These are phyloP conservation scores for Chirona hameri DNA, from an alignment of 2,888 invertebrate genomes.

Conservation along the genomic window DNA sequence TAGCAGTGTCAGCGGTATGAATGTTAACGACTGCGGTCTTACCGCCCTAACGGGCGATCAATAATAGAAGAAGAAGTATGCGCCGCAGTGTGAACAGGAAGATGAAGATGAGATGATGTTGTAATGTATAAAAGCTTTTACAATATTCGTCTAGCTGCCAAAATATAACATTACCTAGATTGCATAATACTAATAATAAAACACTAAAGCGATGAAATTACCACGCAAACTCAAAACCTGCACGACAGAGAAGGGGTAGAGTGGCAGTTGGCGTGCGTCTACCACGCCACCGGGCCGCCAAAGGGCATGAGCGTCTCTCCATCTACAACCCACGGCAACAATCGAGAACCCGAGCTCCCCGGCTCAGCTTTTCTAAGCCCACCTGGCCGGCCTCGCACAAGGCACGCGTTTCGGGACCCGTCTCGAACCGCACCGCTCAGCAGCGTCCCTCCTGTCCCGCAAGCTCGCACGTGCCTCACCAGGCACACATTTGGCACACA, in stretches of 20 bases:
- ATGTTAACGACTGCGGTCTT: too few relatives aligned
- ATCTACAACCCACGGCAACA: neutral
- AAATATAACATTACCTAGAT: neutral
- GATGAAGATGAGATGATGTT: neutral
- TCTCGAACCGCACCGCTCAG: neutral
- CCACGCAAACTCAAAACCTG: neutral
- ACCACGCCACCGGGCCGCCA: neutral
- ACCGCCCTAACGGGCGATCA: neutral
- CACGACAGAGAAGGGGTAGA: neutral
- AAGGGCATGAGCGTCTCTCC: neutral
- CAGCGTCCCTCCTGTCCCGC: neutral
- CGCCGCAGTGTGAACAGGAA: neutral
- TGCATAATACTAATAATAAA: neutral
- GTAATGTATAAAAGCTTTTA: neutral
- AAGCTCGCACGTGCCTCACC: neutral
- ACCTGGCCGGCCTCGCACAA: neutral
- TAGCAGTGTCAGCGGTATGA: too few relatives aligned
- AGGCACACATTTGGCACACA: too few relatives aligned
- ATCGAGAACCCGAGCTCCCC: neutral
- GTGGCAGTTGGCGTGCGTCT: neutral
- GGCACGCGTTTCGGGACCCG: neutral
- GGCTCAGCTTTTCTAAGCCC: too few relatives aligned
- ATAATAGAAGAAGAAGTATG: neutral
- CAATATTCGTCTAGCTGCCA: neutral
- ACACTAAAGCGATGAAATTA: neutral